These are phyloP conservation scores for Channallabes apus DNA, from an alignment of 2,797 vertebrate species.

Conservation along the genomic window DNA sequence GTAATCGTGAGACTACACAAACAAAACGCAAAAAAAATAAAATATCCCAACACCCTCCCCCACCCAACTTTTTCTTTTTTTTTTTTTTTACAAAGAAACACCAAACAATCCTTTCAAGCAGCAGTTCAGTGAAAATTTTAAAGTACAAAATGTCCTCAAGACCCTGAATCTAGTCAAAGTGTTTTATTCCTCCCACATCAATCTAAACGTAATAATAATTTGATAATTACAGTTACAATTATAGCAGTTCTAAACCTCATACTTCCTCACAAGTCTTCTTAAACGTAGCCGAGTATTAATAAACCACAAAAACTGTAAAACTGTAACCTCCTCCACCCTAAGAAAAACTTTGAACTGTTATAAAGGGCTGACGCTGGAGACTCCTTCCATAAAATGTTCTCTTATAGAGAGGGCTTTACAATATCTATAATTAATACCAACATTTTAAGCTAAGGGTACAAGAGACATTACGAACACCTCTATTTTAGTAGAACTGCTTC, in stretches of 20 bases:
- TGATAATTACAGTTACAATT: not conserved
- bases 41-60: not conserved
- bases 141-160: not conserved
- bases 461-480: not conserved
- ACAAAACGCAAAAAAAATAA: not conserved
- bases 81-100: slow-evolving; percentile 41
- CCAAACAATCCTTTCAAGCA: not conserved
- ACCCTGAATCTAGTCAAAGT: not conserved
- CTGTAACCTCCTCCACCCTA: not conserved
- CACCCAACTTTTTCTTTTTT: slow-evolving; percentile 26
- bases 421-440: not conserved
- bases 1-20: not conserved
- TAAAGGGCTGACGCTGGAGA: not conserved
- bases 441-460: not conserved
- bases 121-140: not conserved
- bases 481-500: not conserved
- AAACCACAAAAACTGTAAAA: not conserved
- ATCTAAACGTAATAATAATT: too few relatives aligned
- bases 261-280: not conserved
- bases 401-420: not conserved
- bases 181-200: not conserved
- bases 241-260: not conserved
- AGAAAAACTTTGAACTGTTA: not conserved
- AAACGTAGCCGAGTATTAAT: not conserved
- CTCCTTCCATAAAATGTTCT: not conserved